These are phyloP conservation scores for Peromyscus eremicus DNA, from an alignment of 2,797 vertebrate species.

Conservation along the genomic window DNA sequence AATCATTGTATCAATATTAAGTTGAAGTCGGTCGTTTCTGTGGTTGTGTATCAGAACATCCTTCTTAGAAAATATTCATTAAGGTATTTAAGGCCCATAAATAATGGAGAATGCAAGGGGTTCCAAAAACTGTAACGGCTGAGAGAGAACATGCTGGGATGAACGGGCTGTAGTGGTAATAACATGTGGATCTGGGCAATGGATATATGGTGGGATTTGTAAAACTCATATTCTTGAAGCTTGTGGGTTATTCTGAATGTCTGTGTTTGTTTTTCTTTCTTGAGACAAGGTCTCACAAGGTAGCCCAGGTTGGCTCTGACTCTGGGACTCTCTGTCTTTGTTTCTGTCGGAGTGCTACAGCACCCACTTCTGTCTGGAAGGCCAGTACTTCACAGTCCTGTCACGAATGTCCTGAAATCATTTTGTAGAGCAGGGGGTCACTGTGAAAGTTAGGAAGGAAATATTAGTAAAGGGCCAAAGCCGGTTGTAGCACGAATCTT, in stretches of 20 bases:
- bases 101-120: not conserved
- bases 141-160: not conserved
- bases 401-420: not conserved
- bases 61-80: conserved; percentile 1
- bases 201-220: not conserved
- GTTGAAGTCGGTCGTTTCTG: conserved; percentile 11
- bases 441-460: not conserved
- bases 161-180: not conserved
- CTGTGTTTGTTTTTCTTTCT: not conserved
- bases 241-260: conserved; percentile 44
- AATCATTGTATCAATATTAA: not conserved
- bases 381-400: conserved; percentile 1
- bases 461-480: conserved; percentile 22
- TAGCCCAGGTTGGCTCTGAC: not conserved
- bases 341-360: not conserved
- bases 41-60: conserved; percentile 29
- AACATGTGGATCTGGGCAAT: not conserved
- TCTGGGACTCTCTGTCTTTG: not conserved
- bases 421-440: conserved; percentile 48
- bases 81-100: conserved; percentile 25
- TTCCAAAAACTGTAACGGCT: not conserved
- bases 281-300: not conserved
- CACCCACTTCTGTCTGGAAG: not conserved
- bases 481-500: not conserved
- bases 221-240: not conserved